phyloP scores from a whole-genome alignment of 2,797 vertebrate genomes.

The Neomorphus geoffroyi region DNA sequence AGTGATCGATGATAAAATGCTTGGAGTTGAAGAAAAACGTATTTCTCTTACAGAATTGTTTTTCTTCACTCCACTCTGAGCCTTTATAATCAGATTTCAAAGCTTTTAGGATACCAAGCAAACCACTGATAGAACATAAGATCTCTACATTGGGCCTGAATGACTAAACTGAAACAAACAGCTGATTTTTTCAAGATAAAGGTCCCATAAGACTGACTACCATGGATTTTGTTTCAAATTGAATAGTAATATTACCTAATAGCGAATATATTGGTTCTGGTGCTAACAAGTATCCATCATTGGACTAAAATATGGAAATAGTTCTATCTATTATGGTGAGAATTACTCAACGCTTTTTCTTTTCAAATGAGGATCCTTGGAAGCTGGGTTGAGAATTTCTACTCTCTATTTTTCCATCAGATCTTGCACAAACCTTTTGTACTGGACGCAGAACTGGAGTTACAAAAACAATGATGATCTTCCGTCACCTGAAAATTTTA shows the following conservation, averaged over 20 bases:
- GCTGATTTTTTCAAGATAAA: neutral
- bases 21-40: neutral
- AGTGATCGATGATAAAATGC: neutral
- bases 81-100: neutral
- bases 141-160: neutral
- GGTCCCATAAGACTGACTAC: neutral
- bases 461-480: neutral
- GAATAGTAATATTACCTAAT: neutral
- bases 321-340: neutral
- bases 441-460: neutral
- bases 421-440: neutral
- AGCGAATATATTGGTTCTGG: neutral
- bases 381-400: neutral
- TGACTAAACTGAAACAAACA: neutral
- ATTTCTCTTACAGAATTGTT: neutral
- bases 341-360: neutral
- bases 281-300: neutral
- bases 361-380: neutral
- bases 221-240: neutral
- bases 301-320: neutral
- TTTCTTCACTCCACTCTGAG: neutral
- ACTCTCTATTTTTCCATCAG: neutral
- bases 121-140: neutral
- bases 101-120: neutral
- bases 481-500: neutral